phyloP scores from a whole-genome alignment of 2,797 vertebrate species.

The Petrocephalus sullivani region DNA sequence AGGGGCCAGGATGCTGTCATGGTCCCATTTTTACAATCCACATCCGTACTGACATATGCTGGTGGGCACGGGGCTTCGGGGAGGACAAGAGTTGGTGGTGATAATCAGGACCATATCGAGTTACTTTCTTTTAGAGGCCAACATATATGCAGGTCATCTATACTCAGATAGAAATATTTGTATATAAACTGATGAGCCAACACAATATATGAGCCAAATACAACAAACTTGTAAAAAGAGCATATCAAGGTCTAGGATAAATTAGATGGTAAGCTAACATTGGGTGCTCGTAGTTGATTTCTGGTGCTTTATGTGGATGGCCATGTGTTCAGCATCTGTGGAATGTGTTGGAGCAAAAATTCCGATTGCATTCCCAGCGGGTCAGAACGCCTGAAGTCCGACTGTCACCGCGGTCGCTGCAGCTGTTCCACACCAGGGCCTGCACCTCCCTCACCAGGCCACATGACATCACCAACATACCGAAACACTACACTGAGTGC shows the following conservation, averaged over 20 bases:
- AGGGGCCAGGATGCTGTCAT: constrained; percentile 51
- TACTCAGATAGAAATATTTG: background rate
- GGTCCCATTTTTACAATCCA: constrained; percentile 44
- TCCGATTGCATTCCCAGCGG: background rate
- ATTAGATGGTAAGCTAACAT: background rate
- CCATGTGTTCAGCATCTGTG: background rate
- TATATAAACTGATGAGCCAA: background rate
- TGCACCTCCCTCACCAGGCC: too few relatives aligned
- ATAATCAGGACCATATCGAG: background rate
- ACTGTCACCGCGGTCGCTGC: too few relatives aligned
- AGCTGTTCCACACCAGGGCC: too few relatives aligned
- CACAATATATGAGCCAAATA: background rate
- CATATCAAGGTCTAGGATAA: background rate
- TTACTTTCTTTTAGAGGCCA: background rate
- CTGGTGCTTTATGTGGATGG: background rate
- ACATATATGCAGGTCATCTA: background rate
- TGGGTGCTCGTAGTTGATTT: background rate
- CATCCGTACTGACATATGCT: constrained; percentile 21
- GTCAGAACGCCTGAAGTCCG: too few relatives aligned
- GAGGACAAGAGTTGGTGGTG: background rate
- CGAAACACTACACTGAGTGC: too few relatives aligned
- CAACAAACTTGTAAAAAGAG: background rate
- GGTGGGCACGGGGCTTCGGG: constrained; percentile 63
- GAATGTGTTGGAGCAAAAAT: background rate
- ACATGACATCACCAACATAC: too few relatives aligned